A percentile compares a stretch with the other conserved stretches of the same genome.
Conservation (phyloP, 2,888 invertebrate species). For the Ceramica pisi region DNA sequence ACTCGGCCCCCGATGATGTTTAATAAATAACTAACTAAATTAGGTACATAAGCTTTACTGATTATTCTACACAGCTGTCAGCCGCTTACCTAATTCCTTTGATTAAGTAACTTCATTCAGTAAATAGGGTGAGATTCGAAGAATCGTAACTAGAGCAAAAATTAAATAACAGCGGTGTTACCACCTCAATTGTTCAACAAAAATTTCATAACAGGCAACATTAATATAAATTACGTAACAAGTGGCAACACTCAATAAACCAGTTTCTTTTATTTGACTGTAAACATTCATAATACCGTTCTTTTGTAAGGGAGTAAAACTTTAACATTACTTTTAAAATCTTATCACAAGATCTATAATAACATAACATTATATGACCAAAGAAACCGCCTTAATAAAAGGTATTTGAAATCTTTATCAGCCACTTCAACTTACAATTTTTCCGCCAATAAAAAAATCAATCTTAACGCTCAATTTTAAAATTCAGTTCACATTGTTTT, state of each 20-base stretch:
- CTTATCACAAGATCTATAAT: constrained; percentile 54
- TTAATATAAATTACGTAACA: constrained; percentile 33
- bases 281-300: constrained; percentile 33
- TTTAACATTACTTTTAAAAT: constrained; percentile 35
- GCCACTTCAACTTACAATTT: constrained; percentile 3
- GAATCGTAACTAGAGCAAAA: constrained; percentile 1
- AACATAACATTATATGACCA: constrained; percentile 62
- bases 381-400: constrained; percentile 57
- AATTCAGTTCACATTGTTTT: neutral
- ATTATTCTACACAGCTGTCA: neutral
- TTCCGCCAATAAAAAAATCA: neutral
- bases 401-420: constrained; percentile 15
- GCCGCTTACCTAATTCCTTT: neutral
- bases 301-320: constrained; percentile 14
- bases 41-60: too few relatives aligned
- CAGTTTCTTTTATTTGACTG: constrained; percentile 39
- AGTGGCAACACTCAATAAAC: constrained; percentile 51
- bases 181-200: constrained; percentile 8
- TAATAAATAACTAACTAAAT: too few relatives aligned
- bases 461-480: neutral
- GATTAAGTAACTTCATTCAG: neutral
- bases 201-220: constrained; percentile 30
- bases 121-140: neutral
- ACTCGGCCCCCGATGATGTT: too few relatives aligned
- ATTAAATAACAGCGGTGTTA: neutral